Percentiles rank a stretch among this genome's conserved stretches.
phyloP scores from a whole-genome alignment of 53 echinoderm and acorn worm species.

The Patiria pectinifera region DNA sequence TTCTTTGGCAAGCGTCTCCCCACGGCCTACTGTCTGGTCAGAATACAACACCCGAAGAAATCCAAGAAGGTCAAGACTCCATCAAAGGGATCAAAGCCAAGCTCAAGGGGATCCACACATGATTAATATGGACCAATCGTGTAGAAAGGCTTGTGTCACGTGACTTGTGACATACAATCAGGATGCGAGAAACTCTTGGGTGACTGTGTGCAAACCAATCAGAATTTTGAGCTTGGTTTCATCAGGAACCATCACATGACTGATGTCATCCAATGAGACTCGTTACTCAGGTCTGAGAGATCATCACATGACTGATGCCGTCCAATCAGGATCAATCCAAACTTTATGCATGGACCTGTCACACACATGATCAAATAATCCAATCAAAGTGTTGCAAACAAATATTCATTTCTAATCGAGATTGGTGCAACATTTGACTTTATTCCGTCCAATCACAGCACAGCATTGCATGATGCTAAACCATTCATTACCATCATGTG shows the following conservation, averaged over 20 bases:
- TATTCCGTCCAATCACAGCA: slow-evolving; percentile 11
- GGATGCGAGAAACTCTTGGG: neutral
- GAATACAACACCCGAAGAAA: slow-evolving; percentile 89
- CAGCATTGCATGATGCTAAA: neutral
- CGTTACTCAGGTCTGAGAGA: neutral
- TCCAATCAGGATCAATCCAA: neutral
- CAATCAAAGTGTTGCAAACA: too few species aligned
- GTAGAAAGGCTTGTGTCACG: neutral
- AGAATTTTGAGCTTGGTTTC: neutral
- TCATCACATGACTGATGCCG: slow-evolving; percentile 3
- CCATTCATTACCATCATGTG: neutral
- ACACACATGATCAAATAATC: neutral
- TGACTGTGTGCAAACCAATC: neutral
- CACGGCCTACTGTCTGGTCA: slow-evolving; percentile 79
- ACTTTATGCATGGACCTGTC: neutral
- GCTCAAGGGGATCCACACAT: slow-evolving; percentile 61
- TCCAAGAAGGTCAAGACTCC: slow-evolving; percentile 81
- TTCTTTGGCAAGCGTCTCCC: slow-evolving; percentile 84
- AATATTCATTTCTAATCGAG: neutral
- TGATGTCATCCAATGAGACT: neutral
- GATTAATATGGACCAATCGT: slow-evolving; percentile 4
- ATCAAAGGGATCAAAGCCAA: slow-evolving; percentile 62
- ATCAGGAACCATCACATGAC: neutral
- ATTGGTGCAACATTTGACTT: neutral
- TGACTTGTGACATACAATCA: slow-evolving; percentile 20